Conservation (phyloP, 2,113 vertebrate genomes). For the Ptychochromis oligacanthus region DNA sequence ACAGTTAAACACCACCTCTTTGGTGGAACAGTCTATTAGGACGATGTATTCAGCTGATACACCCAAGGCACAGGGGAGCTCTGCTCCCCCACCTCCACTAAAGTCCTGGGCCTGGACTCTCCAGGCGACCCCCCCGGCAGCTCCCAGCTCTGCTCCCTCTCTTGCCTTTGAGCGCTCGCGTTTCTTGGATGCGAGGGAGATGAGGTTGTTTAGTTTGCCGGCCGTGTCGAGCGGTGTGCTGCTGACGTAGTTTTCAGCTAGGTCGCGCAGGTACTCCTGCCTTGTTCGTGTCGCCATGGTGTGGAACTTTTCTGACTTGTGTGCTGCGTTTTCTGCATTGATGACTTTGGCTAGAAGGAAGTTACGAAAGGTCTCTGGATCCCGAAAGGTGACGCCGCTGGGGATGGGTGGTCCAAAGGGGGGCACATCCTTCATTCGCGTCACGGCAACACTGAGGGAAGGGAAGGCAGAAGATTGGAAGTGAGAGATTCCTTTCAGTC, state of each 20-base stretch:
- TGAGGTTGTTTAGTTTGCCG: conserved; percentile 91
- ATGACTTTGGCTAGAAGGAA: conserved; percentile 95
- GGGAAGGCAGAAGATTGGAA: not conserved
- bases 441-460: conserved; percentile 88
- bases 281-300: conserved; percentile 94
- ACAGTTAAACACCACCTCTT: conserved; percentile 94
- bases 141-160: conserved; percentile 83
- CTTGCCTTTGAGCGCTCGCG: conserved; percentile 87
- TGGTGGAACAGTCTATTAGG: conserved; percentile 84
- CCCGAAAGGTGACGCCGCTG: conserved; percentile 83
- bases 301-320: conserved; percentile 95
- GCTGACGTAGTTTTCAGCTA: conserved; percentile 91
- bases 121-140: conserved; percentile 86
- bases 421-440: conserved; percentile 95
- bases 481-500: not conserved
- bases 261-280: conserved; percentile 91
- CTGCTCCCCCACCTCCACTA: conserved; percentile 72
- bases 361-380: conserved; percentile 87
- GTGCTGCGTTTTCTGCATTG: conserved; percentile 90
- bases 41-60: conserved; percentile 88
- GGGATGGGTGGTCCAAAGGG: conserved; percentile 93
- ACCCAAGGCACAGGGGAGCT: conserved; percentile 84
- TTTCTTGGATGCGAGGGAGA: conserved; percentile 91
- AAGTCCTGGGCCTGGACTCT: conserved; percentile 87
- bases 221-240: conserved; percentile 86